Conservation (phyloP, 2,797 vertebrate genomes). For the Melanotaenia boesemani region DNA sequence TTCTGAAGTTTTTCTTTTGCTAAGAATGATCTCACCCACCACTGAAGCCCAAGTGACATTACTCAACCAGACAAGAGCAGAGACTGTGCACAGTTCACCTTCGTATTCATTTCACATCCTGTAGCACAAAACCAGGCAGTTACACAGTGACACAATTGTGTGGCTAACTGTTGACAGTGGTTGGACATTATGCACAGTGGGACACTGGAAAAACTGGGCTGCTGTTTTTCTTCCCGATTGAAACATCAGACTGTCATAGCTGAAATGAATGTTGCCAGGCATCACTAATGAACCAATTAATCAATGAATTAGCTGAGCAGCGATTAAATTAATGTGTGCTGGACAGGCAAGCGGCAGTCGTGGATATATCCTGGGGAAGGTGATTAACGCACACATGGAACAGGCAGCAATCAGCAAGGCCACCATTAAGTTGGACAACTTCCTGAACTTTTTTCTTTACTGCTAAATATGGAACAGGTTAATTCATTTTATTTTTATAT, state of each 20-base stretch:
- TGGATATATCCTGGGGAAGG: slow-evolving; percentile 79
- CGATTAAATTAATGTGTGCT: slow-evolving; percentile 82
- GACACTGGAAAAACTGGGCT: slow-evolving; percentile 73
- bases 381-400: slow-evolving; percentile 76
- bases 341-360: slow-evolving; percentile 75
- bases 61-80: slow-evolving; percentile 72
- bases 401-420: slow-evolving; percentile 78
- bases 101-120: slow-evolving; percentile 72
- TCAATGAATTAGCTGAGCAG: slow-evolving; percentile 84
- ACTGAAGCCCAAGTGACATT: slow-evolving; percentile 75
- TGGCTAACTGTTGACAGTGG: slow-evolving; percentile 72
- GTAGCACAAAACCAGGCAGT: slow-evolving; percentile 65
- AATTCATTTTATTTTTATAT: slow-evolving; percentile 60
- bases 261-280: slow-evolving; percentile 83
- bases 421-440: slow-evolving; percentile 74
- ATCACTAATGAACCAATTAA: slow-evolving; percentile 86
- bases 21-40: slow-evolving; percentile 75
- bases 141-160: slow-evolving; percentile 69
- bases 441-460: slow-evolving; percentile 74
- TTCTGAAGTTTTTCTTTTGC: slow-evolving; percentile 64
- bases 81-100: slow-evolving; percentile 74
- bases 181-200: slow-evolving; percentile 72
- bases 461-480: slow-evolving; percentile 67
- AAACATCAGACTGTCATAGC: slow-evolving; percentile 81
- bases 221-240: slow-evolving; percentile 78